Percentiles rank a stretch among this genome's conserved stretches.
phyloP scores from a whole-genome alignment of 2,888 invertebrate species.

The Xylocampa areola region DNA sequence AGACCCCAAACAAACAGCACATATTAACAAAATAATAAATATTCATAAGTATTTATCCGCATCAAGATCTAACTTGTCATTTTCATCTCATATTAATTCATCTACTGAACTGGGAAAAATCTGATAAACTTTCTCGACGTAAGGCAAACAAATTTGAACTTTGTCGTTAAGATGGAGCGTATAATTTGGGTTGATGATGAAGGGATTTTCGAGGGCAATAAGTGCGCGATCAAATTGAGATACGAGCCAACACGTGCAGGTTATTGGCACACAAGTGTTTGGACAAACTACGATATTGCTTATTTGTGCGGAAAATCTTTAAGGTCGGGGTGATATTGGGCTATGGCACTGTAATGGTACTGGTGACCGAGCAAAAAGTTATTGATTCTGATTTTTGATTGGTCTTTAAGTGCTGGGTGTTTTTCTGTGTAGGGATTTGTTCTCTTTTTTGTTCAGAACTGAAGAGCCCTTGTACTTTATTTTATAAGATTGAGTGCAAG shows the following conservation, averaged over 20 bases:
- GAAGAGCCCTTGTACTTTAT: too few relatives aligned
- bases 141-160: constrained; percentile 35
- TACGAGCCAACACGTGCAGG: constrained; percentile 85
- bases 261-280: constrained; percentile 88
- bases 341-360: constrained; percentile 41
- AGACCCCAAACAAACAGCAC: constrained; percentile 26
- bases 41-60: constrained; percentile 63
- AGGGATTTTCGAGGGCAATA: constrained; percentile 69
- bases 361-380: constrained; percentile 43
- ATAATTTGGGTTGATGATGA: constrained; percentile 40
- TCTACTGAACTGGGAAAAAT: constrained; percentile 68
- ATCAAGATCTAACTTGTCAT: constrained; percentile 71
- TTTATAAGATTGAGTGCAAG: too few relatives aligned
- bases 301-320: constrained; percentile 81
- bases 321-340: constrained; percentile 58
- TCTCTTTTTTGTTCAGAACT: constrained; percentile 31
- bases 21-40: constrained; percentile 56
- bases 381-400: constrained; percentile 46
- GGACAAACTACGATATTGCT: constrained; percentile 86
- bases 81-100: constrained; percentile 81
- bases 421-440: constrained; percentile 13
- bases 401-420: constrained; percentile 15
- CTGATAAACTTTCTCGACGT: constrained; percentile 60
- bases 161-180: constrained; percentile 16
- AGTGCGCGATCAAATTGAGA: constrained; percentile 84